A percentile compares a stretch with the other conserved stretches of the same genome.
Conservation (phyloP, 2,888 invertebrate species). For the Ptychoptera contaminata region DNA sequence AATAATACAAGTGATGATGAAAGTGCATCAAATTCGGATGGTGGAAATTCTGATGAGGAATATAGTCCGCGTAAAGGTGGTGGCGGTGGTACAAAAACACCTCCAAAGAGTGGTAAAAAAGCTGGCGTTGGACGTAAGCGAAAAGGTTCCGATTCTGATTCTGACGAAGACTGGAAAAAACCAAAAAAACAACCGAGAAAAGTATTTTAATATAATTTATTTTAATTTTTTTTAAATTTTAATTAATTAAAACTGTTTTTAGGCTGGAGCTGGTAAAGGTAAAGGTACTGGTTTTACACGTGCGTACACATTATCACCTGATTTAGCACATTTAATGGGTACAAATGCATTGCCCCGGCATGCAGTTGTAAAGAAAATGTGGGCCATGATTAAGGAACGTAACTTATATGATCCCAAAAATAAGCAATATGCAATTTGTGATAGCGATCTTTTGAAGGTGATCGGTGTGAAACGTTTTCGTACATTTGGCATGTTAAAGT, state of each 20-base stretch:
- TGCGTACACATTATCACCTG: conserved; percentile 69
- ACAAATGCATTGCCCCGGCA: conserved; percentile 71
- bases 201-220: conserved; percentile 5
- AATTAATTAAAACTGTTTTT: neutral
- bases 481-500: conserved; percentile 95
- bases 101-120: conserved; percentile 19
- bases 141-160: conserved; percentile 50
- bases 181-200: conserved; percentile 20
- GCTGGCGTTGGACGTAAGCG: conserved; percentile 33
- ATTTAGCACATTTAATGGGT: conserved; percentile 65
- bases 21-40: conserved; percentile 36
- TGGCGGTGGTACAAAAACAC: conserved; percentile 19
- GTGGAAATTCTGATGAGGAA: conserved; percentile 37
- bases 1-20: conserved; percentile 13
- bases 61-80: conserved; percentile 36
- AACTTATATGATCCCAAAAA: conserved; percentile 86
- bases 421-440: conserved; percentile 88
- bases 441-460: conserved; percentile 74
- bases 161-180: conserved; percentile 48
- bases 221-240: neutral
- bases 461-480: conserved; percentile 86
- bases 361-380: conserved; percentile 79
- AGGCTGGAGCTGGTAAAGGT: conserved; percentile 26
- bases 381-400: conserved; percentile 79
- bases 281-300: conserved; percentile 69